Conservation (phyloP, 2,797 vertebrate species). For the Gila robusta region DNA sequence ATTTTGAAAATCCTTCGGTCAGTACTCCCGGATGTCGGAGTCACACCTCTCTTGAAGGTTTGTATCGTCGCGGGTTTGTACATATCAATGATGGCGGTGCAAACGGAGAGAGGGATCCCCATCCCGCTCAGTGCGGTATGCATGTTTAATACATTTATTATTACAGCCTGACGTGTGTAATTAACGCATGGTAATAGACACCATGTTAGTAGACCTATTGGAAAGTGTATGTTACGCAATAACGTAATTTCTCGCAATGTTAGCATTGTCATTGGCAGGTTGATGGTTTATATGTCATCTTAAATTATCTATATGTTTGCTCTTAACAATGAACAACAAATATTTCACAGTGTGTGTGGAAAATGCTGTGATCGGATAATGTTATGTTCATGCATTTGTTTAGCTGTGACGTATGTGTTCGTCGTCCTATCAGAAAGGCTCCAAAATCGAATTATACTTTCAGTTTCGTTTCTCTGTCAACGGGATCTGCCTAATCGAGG, state of each 20-base stretch:
- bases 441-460: background rate
- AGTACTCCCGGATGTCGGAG: background rate
- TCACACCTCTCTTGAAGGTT: background rate
- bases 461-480: conserved; percentile 29
- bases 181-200: background rate
- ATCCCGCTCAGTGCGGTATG: conserved; percentile 76
- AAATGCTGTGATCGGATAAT: background rate
- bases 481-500: background rate
- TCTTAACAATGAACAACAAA: background rate
- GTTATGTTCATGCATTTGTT: background rate
- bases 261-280: background rate
- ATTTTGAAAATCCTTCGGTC: background rate
- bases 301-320: background rate
- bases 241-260: background rate
- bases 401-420: background rate
- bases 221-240: background rate
- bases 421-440: conserved; percentile 17
- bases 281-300: background rate
- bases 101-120: conserved; percentile 67
- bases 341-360: background rate
- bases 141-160: background rate
- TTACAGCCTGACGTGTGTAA: background rate
- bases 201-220: background rate
- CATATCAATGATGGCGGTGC: conserved; percentile 52
- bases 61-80: conserved; percentile 10